Evolutionary conservation across 2,888 invertebrate genomes (phyloP), one percentile per base, ranked within the genome.

Genomic region (Julus scanicus): DNA sequence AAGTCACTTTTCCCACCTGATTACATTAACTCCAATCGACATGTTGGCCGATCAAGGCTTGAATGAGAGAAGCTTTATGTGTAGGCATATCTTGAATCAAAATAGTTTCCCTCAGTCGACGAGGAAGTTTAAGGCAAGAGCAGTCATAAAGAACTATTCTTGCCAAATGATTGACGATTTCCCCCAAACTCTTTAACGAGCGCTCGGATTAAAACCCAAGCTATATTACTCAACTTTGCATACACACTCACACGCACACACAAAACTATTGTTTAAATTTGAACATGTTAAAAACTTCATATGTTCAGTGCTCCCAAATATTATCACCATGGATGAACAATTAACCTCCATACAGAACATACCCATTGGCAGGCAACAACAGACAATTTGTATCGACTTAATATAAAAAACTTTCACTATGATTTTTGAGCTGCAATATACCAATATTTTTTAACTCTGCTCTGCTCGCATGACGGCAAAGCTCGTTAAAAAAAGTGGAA

Each of bases 1-100:
- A 84, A 84, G 84, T 84, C 84, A 84, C 84, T 84, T 84, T 84
- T 44, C 84, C 37, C 85, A 88, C 88, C 88, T 88, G 80, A 86
- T 88, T 88, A 63, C 48, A 80, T 44, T 83, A 88, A 88, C 71
- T 88, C 39, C 37, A 85, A 49, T 63, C 71, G 39, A 57, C 71
- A 87, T 63, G 40, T 71, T 71, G 40, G 63, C 57, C 39, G 49
- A 57, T 71, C 71, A 87, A 87, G 87, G 71, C 87, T 84, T 84
- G 84, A 84, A 84, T 84, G 84, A 84, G 9, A 57, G 71, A 71
- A 29, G 29, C 29, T 29, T 29, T 71, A 29, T 71, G 71, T 71
- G 71, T 71, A 71, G 71, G 71, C 71, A 71, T 71, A 71, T 71
- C 17, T 71, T 71, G 71, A 71, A 71, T 71, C 71, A 71, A 71